Conservation (phyloP, 2,797 vertebrate species). For the Eospalax fontanierii region DNA sequence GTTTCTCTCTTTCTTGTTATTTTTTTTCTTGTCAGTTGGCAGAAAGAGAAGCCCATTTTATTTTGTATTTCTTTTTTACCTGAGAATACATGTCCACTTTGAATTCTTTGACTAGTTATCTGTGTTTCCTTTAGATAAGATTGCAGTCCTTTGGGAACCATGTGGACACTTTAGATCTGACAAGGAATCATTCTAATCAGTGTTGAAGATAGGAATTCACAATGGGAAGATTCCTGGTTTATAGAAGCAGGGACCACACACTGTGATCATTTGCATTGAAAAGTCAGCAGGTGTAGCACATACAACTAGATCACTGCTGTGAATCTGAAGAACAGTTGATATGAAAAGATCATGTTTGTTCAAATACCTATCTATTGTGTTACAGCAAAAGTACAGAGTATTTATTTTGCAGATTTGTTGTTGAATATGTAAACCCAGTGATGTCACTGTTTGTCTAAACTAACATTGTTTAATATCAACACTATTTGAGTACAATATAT, state of each 20-base stretch:
- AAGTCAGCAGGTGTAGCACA: slow-evolving; percentile 87
- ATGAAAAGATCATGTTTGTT: slow-evolving; percentile 86
- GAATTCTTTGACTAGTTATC: slow-evolving; percentile 62
- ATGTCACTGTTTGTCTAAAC: slow-evolving; percentile 55
- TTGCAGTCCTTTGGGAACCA: slow-evolving; percentile 79
- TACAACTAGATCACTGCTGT: slow-evolving; percentile 85
- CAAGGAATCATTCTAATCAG: slow-evolving; percentile 90
- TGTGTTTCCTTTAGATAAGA: slow-evolving; percentile 40
- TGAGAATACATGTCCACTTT: background rate
- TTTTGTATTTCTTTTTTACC: slow-evolving; percentile 69
- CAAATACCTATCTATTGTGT: slow-evolving; percentile 85
- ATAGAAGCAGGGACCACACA: slow-evolving; percentile 88
- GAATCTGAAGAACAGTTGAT: slow-evolving; percentile 81
- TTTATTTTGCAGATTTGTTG: slow-evolving; percentile 74
- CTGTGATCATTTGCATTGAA: slow-evolving; percentile 90
- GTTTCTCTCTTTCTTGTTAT: background rate
- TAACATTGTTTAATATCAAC: slow-evolving; percentile 34
- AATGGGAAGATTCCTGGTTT: slow-evolving; percentile 89
- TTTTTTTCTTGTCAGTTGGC: background rate
- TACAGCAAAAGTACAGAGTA: slow-evolving; percentile 83
- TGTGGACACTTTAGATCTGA: slow-evolving; percentile 88
- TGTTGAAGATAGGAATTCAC: slow-evolving; percentile 88
- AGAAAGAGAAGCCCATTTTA: slow-evolving; percentile 42
- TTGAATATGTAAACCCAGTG: background rate
- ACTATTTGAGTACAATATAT: background rate